phyloP scores from a whole-genome alignment of 2,888 invertebrate genomes.

The Volucella inflata region DNA sequence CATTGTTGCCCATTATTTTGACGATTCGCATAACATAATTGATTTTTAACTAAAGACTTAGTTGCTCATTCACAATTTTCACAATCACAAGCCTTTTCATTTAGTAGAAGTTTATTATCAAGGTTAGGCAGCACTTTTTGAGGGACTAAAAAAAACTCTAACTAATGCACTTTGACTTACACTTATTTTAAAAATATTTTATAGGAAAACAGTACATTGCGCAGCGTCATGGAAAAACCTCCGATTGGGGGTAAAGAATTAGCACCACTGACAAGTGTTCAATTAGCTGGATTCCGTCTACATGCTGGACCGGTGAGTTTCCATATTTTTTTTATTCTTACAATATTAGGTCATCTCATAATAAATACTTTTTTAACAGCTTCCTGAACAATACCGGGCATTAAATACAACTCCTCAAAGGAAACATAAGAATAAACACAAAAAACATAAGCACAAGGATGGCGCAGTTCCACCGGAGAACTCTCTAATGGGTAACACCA shows the following conservation, averaged over 20 bases:
- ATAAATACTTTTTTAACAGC: conserved; percentile 82
- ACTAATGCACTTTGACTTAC: neutral
- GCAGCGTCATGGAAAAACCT: conserved; percentile 97
- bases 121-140: no score
- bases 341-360: conserved; percentile 25
- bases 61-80: no score
- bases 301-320: conserved; percentile 92
- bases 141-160: no score
- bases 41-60: no score
- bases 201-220: conserved; percentile 92
- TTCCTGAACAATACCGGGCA: conserved; percentile 97
- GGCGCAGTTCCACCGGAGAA: conserved; percentile 92
- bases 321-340: neutral
- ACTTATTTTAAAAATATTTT: neutral
- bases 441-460: conserved; percentile 96
- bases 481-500: conserved; percentile 87
- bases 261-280: conserved; percentile 92
- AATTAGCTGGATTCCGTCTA: conserved; percentile 95
- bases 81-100: no score
- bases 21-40: no score
- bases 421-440: conserved; percentile 97
- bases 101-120: no score
- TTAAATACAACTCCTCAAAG: conserved; percentile 95
- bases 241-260: conserved; percentile 96
- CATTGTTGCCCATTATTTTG: no score